Evolutionary conservation across 2,113 vertebrate genomes (phyloP).

Genomic region (Stegostoma tigrinum): DNA sequence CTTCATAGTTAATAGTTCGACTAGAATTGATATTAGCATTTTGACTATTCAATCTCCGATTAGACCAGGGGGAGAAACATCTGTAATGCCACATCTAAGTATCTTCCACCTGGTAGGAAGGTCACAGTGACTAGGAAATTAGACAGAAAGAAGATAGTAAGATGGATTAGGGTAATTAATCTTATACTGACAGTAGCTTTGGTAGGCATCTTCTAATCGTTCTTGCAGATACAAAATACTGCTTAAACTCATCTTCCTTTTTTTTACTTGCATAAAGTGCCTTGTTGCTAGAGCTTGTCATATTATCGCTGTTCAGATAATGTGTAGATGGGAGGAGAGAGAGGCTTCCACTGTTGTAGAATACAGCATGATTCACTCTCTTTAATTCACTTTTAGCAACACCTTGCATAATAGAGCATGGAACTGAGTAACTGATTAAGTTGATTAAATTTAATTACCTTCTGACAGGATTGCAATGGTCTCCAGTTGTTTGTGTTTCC

Average conservation of each 20-base stretch:
- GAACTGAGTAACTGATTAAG: slow-evolving; percentile 65
- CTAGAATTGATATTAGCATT: slow-evolving; percentile 53
- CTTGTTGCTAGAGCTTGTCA: slow-evolving; percentile 44
- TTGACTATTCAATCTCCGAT: slow-evolving; percentile 61
- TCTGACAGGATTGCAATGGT: slow-evolving; percentile 53
- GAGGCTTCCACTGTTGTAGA: slow-evolving; percentile 30
- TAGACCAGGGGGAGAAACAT: slow-evolving; percentile 51
- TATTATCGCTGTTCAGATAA: slow-evolving; percentile 52
- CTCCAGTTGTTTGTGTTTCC: slow-evolving; percentile 48
- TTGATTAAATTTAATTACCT: slow-evolving; percentile 61
- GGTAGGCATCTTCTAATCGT: slow-evolving; percentile 49
- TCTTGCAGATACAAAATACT: slow-evolving; percentile 46
- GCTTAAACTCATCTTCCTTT: slow-evolving; percentile 45
- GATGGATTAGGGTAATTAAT: slow-evolving; percentile 81
- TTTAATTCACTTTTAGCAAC: slow-evolving; percentile 49
- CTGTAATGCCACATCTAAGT: slow-evolving; percentile 55
- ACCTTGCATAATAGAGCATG: slow-evolving; percentile 47
- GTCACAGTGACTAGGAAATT: slow-evolving; percentile 53
- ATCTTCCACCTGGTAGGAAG: slow-evolving; percentile 69
- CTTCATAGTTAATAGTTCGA: slow-evolving; percentile 57
- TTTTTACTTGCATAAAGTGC: slow-evolving; percentile 47
- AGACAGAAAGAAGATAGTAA: slow-evolving; percentile 68
- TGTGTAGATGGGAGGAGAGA: slow-evolving; percentile 18
- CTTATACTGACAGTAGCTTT: slow-evolving; percentile 55
- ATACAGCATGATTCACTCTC: slow-evolving; percentile 48